Evolutionary conservation across 2,888 invertebrate genomes (phyloP), one percentile per base, ranked within the genome.

Genomic region (Idaea straminata): DNA sequence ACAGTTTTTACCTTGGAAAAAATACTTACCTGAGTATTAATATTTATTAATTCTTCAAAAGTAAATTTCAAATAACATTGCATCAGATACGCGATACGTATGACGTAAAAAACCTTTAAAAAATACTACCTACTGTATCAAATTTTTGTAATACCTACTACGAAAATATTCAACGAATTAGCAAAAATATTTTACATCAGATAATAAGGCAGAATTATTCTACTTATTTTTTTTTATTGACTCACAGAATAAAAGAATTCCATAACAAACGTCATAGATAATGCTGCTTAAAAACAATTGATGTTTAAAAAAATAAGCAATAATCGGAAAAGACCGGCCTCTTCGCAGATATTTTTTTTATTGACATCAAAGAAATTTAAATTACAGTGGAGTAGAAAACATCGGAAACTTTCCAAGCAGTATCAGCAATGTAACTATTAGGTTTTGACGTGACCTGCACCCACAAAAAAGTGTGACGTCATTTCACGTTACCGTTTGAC

Each of bases 181-280:
- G 47, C 61, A 63, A 79, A 79, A 79, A 78, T 69, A 70, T 62
- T 77, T 83, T 83, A 77, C 82, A 70, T 82, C 82, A 83, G 72
- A 72, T 65, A 15, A 64, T 63, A 36, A 36, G 36, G 36, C 36
- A 36, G 10, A 7, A 36, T 36, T 36, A 25, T 25, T 25, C 25
- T 25, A 25, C 3, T 25, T 25, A 25, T 25, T 25, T 25, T 36
- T 36, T 0, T 10, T 36, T 10, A 36, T 7, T 47, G 7, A 47
- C 47, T 47, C 47, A 47, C 10, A 47, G 47, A 47, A 47, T 7
- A 47, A 47, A 6, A 25, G 25, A 25, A 64, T 62, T 64, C 47
- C 47, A 47, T 10, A 47, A 47, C 10, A 4, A 10, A 61, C 65
- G 62, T 64, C 60, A 61, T 62, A 36, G 59, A 59, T 58, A 7